Conservation (phyloP, 2,888 invertebrate genomes). For the Sarcophaga carnaria region DNA sequence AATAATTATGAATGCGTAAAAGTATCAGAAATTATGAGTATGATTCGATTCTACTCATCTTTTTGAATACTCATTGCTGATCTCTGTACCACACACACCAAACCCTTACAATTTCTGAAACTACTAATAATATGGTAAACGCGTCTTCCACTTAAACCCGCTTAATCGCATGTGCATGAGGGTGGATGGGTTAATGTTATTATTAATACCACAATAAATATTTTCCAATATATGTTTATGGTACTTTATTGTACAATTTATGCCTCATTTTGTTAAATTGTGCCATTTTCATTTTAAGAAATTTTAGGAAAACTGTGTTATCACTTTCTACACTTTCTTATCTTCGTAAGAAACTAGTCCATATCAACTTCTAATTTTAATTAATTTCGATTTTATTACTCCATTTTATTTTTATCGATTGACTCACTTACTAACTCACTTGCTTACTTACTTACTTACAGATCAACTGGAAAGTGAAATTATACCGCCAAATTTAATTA, state of each 20-base stretch:
- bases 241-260: too few species aligned
- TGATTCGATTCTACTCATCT: too few species aligned
- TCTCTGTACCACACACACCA: too few species aligned
- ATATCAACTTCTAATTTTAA: slow-evolving; percentile 27
- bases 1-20: too few species aligned
- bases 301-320: not conserved
- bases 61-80: too few species aligned
- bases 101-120: too few species aligned
- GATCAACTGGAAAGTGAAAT: slow-evolving; percentile 78
- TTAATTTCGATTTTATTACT: slow-evolving; percentile 32
- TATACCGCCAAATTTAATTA: slow-evolving; percentile 85
- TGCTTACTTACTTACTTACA: slow-evolving; percentile 68
- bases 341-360: slow-evolving; percentile 7
- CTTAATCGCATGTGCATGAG: not conserved
- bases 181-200: not conserved
- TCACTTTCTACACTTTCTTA: not conserved
- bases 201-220: too few species aligned
- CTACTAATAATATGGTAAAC: too few species aligned
- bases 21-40: too few species aligned
- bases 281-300: not conserved
- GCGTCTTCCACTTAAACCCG: not conserved
- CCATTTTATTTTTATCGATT: slow-evolving; percentile 29
- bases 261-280: not conserved
- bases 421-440: slow-evolving; percentile 72
- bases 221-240: not conserved